Evolutionary conservation across 2,113 vertebrate genomes (phyloP), one percentile per base, ranked within the genome.

Genomic region (Chloropsis cyanopogon): DNA sequence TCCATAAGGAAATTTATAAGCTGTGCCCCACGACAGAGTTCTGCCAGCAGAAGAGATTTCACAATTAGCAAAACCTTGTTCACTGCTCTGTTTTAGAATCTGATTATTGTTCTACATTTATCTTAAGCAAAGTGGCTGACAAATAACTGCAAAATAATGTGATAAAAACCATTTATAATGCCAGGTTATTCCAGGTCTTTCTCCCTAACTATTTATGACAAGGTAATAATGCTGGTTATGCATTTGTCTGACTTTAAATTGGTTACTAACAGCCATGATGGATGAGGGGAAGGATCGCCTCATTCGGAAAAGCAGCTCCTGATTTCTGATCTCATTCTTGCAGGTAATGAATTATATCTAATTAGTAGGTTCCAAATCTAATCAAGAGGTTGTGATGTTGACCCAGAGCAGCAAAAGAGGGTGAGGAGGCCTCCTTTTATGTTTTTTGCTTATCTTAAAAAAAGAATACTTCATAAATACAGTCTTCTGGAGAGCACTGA

Each of bases 331-430:
- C 98, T 98, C 98, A 97, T 98, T 99, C 99, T 98, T 98, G 98
- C 98, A 97, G 98, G 99, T 99, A 99, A 99, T 99, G 98, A 99
- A 99, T 99, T 99, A 99, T 99, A 99, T 99, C 98, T 98, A 99
- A 99, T 99, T 99, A 99, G 98, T 97, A 97, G 97, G 96, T 97
- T 98, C 98, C 98, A 98, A 98, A 99, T 99, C 98, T 98, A 98
- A 99, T 99, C 98, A 99, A 97, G 98, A 98, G 98, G 98, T 98
- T 98, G 98, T 98, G 97, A 98, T 98, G 97, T 97, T 98, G 99
- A 98, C 99, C 98, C 88, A n/a, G 95, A 94, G 97, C 96, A 97
- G 97, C 90, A 96, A 87, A 88, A 90, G 84, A 88, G 89, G 82
- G 47, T 54, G 72, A 93, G 60, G 61, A 88, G 57, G 63, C 66